Evolutionary conservation across 1,140 invertebrate species (phyloP).

Genomic region (Harpegnathos saltator): DNA sequence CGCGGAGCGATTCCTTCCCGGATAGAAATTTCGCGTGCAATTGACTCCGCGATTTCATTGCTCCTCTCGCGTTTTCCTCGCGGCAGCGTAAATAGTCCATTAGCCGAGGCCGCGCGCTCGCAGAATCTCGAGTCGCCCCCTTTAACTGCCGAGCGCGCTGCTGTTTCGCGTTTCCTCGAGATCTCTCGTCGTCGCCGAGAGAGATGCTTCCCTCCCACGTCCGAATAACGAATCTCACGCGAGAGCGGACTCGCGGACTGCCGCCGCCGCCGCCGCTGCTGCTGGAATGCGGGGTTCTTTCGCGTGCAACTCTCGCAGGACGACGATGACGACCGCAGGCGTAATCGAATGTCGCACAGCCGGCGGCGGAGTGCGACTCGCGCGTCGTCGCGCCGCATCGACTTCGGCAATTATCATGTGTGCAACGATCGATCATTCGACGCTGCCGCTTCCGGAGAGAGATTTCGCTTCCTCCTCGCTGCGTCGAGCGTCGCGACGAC

Average conservation of each 20-base stretch:
- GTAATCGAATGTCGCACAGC: not conserved
- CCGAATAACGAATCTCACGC: too few relatives aligned
- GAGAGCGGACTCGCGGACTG: too few relatives aligned
- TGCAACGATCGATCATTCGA: slow-evolving; percentile 57
- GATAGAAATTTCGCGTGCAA: slow-evolving; percentile 33
- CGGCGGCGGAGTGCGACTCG: not conserved
- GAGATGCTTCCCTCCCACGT: not conserved
- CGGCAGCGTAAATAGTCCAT: slow-evolving; percentile 32
- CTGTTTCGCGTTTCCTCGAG: not conserved
- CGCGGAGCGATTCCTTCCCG: slow-evolving; percentile 2
- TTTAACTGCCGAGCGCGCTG: not conserved
- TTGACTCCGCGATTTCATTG: slow-evolving; percentile 47
- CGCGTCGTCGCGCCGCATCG: slow-evolving; percentile 17
- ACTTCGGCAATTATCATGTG: slow-evolving; percentile 61
- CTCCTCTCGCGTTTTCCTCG: slow-evolving; percentile 23
- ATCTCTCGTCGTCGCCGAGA: not conserved
- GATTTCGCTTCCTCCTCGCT: slow-evolving; percentile 9
- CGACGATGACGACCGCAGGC: not conserved
- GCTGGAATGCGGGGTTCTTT: too few relatives aligned
- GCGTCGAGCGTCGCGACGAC: not conserved
- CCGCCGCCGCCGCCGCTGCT: too few relatives aligned
- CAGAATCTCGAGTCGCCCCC: slow-evolving; percentile 13
- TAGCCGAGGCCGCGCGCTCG: not conserved
- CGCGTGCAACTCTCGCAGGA: not conserved
- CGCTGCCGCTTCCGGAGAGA: slow-evolving; percentile 24